Conservation (phyloP, 2,113 vertebrate species). For the Alethe diademata region DNA sequence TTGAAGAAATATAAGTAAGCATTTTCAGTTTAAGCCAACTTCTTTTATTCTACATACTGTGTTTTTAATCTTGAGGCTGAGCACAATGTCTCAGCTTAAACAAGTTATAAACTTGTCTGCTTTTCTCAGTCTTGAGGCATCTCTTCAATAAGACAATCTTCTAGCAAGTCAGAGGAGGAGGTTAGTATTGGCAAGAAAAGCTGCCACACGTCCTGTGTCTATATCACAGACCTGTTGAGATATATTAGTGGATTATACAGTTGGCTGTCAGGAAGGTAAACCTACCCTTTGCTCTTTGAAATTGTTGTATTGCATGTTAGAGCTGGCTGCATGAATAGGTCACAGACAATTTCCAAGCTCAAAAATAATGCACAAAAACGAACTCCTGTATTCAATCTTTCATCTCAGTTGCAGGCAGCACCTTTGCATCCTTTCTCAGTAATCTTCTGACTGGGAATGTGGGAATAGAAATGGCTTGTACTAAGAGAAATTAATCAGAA, state of each 20-base stretch:
- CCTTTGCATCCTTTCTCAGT: not conserved
- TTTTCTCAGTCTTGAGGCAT: not conserved
- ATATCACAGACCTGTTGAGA: not conserved
- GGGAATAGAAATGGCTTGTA: not conserved
- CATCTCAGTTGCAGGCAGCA: not conserved
- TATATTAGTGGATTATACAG: not conserved
- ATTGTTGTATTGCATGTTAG: not conserved
- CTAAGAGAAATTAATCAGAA: not conserved
- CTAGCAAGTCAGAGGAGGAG: not conserved
- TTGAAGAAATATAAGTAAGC: not conserved
- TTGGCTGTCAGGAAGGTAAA: not conserved
- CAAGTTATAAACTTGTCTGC: not conserved
- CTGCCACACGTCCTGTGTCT: accelerated
- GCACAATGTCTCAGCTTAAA: not conserved
- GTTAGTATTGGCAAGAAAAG: not conserved
- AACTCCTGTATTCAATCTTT: not conserved
- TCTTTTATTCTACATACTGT: not conserved
- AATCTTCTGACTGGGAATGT: not conserved
- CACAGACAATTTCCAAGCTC: not conserved
- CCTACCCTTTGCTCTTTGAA: not conserved
- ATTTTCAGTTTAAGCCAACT: not conserved
- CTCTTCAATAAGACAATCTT: not conserved
- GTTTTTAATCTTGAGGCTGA: not conserved
- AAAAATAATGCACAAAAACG: not conserved
- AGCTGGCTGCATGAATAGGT: not conserved